phyloP scores from a whole-genome alignment of 2,888 invertebrate species.

The Netelia inedita region DNA sequence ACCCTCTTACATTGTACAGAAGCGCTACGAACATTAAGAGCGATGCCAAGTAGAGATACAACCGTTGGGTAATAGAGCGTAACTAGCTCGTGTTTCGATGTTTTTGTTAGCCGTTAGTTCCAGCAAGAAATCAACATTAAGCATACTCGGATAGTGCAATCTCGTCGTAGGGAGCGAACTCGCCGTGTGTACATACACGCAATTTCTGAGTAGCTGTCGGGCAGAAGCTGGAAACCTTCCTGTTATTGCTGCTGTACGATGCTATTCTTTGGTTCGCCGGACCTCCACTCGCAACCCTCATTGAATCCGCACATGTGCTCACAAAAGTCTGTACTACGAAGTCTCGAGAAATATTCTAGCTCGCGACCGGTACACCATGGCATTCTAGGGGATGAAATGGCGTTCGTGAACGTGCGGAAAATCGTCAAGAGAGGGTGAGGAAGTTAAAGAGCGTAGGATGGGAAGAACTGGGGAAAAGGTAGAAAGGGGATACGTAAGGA shows the following conservation, averaged over 20 bases:
- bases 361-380: slow-evolving; percentile 12
- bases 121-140: slow-evolving; percentile 32
- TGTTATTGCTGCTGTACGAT: slow-evolving; percentile 37
- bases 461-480: slow-evolving; percentile 29
- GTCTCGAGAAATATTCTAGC: slow-evolving; percentile 38
- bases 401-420: slow-evolving; percentile 36
- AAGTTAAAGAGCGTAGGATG: slow-evolving; percentile 22
- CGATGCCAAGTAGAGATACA: neutral
- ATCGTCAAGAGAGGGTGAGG: slow-evolving; percentile 5
- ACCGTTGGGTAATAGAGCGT: neutral
- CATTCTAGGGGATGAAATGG: slow-evolving; percentile 60
- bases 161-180: neutral
- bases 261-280: slow-evolving; percentile 18
- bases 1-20: neutral
- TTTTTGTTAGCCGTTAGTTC: slow-evolving; percentile 22
- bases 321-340: neutral
- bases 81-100: neutral
- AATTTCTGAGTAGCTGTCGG: neutral
- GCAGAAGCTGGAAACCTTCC: slow-evolving; percentile 20
- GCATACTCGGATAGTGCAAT: neutral
- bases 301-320: neutral
- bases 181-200: neutral
- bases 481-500: slow-evolving; percentile 19
- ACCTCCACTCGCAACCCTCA: neutral
- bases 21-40: neutral